Base-by-base conservation (phyloP, 1,140 invertebrate species). In the Drosophila eugracilis region DNA sequence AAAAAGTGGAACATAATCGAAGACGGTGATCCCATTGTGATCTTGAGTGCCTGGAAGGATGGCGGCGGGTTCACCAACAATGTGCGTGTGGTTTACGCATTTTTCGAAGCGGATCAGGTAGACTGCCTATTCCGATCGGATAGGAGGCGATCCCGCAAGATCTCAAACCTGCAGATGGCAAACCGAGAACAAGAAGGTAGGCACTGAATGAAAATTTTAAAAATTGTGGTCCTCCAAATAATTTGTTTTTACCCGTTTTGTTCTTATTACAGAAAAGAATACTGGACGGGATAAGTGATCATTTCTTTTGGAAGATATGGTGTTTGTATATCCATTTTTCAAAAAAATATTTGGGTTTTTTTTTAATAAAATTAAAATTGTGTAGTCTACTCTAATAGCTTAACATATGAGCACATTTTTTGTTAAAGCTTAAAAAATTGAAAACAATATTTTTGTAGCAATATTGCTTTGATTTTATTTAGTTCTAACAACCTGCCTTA, bases 41-140 rank as follows among this genome's bases (percentile, higher is more conserved):
- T 99, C 6, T 95, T 99, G 19, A 99, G 98, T 44, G 98, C 98
- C 58, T 99, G 98, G 98, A 95, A 96, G 81, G 95, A 97, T 89
- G 98, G 98, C 49, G 96, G 97, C 50, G 99, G 99, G 45, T 98
- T 96, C 89, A 99, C 98, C 75, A 99, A 99, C 93, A 99, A 98
- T 65, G 94, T 99, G 92, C 95, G 98, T 30, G 94, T 99, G 80
- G 95, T 99, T 94, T 97, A 95, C 89, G 96, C 96, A 93, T 92
- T 83, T 30, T 91, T 90, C 24, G 88, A 90, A 54, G 50, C 85
- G 3, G 78, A 90, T n/a, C 70, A 47, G 5, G 47, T 86, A 14
- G 89, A 90, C 5, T 85, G 84, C 30, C 42, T 89, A 2, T 75
- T 81, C 28, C 54, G 73, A 3, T 44, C 58, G 14, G 76, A 90